phyloP scores from a whole-genome alignment of 1,140 invertebrate genomes.

The Ectropis grisescens region DNA sequence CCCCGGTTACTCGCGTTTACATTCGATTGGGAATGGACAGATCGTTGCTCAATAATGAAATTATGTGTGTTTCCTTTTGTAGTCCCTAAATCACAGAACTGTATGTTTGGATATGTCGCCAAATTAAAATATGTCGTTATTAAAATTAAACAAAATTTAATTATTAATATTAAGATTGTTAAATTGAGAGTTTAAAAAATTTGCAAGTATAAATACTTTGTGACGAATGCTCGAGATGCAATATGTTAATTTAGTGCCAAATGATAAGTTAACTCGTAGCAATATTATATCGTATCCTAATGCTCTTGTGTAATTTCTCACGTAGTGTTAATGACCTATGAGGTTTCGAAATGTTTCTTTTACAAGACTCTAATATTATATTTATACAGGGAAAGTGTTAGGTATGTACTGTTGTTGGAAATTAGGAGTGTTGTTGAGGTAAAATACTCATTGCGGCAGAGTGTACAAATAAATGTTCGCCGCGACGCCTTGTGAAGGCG shows the following conservation, averaged over 20 bases:
- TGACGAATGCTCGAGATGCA: slow-evolving; percentile 64
- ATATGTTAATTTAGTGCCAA: slow-evolving; percentile 70
- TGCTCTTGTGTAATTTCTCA: slow-evolving; percentile 64
- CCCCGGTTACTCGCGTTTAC: slow-evolving; percentile 18
- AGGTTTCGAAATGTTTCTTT: slow-evolving; percentile 64
- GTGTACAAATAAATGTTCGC: slow-evolving; percentile 52
- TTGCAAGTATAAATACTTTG: slow-evolving; percentile 50
- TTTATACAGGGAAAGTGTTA: slow-evolving; percentile 69
- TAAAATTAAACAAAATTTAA: slow-evolving; percentile 44
- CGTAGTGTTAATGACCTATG: slow-evolving; percentile 65
- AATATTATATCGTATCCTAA: slow-evolving; percentile 66
- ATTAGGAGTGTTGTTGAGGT: slow-evolving; percentile 60
- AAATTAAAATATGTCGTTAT: slow-evolving; percentile 47
- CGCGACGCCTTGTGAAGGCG: background rate
- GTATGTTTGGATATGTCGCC: slow-evolving; percentile 39
- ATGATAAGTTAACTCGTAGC: slow-evolving; percentile 69
- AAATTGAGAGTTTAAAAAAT: slow-evolving; percentile 33
- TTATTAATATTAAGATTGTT: slow-evolving; percentile 20
- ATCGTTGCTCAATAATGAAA: slow-evolving; percentile 57
- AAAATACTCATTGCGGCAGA: slow-evolving; percentile 63
- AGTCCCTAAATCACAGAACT: slow-evolving; percentile 25
- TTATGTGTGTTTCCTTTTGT: slow-evolving; percentile 29
- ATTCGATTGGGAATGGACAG: slow-evolving; percentile 21
- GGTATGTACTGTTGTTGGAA: slow-evolving; percentile 62
- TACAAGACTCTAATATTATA: slow-evolving; percentile 66